Percentiles rank a stretch among this genome's conserved stretches.
Evolutionary conservation across 37 sponge, comb jelly and placozoan species (phyloP).

Genomic region (Corticium candelabrum): DNA sequence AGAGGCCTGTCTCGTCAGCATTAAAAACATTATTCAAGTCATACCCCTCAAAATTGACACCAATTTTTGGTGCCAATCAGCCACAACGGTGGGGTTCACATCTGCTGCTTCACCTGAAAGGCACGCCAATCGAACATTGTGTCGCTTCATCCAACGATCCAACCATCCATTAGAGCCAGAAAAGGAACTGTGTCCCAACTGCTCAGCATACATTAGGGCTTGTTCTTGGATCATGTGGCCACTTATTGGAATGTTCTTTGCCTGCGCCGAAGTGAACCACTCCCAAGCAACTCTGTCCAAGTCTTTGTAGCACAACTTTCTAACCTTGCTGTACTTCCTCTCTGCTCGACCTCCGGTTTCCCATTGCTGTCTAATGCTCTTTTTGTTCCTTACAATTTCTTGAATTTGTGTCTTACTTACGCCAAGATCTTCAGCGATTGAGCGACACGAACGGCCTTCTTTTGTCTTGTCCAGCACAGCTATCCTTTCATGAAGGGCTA

Average conservation of each 20-base stretch:
- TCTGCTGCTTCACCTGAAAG: constrained; percentile 26
- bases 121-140: background rate
- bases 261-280: constrained; percentile 10
- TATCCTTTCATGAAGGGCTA: constrained; percentile 13
- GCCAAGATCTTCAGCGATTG: background rate
- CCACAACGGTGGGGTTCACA: constrained; percentile 1
- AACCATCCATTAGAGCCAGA: constrained; percentile 28
- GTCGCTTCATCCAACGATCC: constrained; percentile 7
- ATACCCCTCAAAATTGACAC: constrained; percentile 10
- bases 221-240: constrained; percentile 15
- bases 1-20: constrained; percentile 29
- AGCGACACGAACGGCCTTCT: background rate
- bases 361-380: constrained; percentile 13
- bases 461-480: background rate
- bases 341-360: background rate
- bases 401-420: constrained; percentile 6
- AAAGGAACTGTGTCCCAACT: background rate
- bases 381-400: background rate
- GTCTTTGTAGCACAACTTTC: constrained; percentile 11
- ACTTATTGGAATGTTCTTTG: constrained; percentile 14
- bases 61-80: constrained; percentile 6
- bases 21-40: constrained; percentile 20
- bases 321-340: constrained; percentile 24
- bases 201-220: constrained; percentile 1
- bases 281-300: constrained; percentile 13